Base-by-base conservation (phyloP, 1,140 invertebrate genomes). In the Drosophila ficusphila region DNA sequence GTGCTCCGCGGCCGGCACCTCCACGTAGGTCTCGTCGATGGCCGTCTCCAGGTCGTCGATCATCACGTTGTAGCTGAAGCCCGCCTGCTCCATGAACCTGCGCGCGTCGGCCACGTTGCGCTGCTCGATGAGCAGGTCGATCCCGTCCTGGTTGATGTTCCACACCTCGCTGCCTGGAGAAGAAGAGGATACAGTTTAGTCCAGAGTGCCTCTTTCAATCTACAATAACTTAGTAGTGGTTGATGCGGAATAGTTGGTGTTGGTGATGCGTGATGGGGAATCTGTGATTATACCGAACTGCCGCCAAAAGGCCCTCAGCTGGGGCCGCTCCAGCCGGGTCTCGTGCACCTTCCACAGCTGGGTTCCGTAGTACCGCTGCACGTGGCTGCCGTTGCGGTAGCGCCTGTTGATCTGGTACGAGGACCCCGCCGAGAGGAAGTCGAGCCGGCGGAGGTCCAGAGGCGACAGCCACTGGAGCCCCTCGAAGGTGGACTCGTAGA, bases 1-100 rank as follows among this genome's bases (percentile, higher is more conserved):
- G 16, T 75, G 69, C 33, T 94, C 93, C 56, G 94, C 93, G 6
- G 93, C 92, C 0, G 67, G 33, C 1, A 94, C 91, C 3, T 93
- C 92, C 18, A 94, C 95, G 90, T 96, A 97, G 81, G 96, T 96
- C 61, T 94, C 93, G 62, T 96, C 93, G 12, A 97, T 97, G 9
- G 95, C 94, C 71, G 92, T 92, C 78, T 97, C 95, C 1, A 97
- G 76, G 90, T 97, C 94, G 1, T 94, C 93, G 67, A 97, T 96
- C 23, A 96, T 90, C 0, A 96, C 86, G 3, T 94, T 92, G 74
- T 94, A 96, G 9, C 93, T 91, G 48, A 96, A 95, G 12, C 92
- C 92, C 8, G 93, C 92, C 14, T 92, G 76, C 11, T 91, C 90
- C 29, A 95, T 92, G n/a, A 91, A 90, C 1, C 94, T 92, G 58